phyloP scores from a whole-genome alignment of 2,113 vertebrate species.

The Serilophus lunatus region DNA sequence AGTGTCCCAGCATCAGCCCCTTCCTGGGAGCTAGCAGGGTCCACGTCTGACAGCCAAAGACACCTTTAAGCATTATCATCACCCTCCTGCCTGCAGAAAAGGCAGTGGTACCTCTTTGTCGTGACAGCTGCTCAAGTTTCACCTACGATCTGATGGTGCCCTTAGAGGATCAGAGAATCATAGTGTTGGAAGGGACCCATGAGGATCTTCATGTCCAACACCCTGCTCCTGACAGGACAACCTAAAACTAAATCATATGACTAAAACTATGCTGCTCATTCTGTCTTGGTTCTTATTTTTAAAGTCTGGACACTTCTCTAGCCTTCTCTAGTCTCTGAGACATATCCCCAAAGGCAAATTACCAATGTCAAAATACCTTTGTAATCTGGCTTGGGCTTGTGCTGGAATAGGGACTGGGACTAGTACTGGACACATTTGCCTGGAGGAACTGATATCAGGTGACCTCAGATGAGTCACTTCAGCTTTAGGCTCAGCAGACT shows the following conservation, averaged over 20 bases:
- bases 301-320: neutral
- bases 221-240: neutral
- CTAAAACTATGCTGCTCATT: neutral
- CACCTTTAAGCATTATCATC: rapidly evolving
- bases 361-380: neutral
- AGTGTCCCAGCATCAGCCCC: neutral
- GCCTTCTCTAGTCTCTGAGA: neutral
- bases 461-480: neutral
- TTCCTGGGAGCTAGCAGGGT: neutral
- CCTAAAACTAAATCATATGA: neutral
- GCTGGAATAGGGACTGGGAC: neutral
- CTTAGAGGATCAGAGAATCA: neutral
- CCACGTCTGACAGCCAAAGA: neutral
- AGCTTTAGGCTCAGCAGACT: neutral
- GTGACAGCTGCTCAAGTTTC: neutral
- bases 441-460: neutral
- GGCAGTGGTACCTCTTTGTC: neutral
- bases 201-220: neutral
- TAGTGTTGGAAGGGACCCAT: neutral
- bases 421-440: rapidly evolving
- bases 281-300: neutral
- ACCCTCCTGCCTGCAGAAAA: neutral
- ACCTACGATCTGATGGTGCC: neutral
- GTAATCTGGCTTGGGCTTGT: neutral
- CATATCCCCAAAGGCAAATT: neutral